A percentile compares a stretch with the other conserved stretches of the same genome.
Conservation (phyloP, 2,888 invertebrate species). For the Cenopis cana region DNA sequence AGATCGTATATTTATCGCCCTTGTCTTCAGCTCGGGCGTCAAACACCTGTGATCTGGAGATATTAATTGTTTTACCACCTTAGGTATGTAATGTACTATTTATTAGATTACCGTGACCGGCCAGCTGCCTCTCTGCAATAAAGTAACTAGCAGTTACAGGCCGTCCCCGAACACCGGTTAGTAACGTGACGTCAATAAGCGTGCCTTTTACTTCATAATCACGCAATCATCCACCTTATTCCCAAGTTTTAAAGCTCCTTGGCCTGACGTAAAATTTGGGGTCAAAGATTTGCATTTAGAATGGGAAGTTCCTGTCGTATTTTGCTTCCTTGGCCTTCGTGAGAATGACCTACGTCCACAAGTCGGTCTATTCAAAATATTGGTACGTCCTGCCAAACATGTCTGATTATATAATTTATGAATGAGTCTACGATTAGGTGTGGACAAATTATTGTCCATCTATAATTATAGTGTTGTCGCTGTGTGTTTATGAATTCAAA, state of each 20-base stretch:
- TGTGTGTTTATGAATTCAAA: too few relatives aligned
- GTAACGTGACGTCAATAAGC: slow-evolving; percentile 13
- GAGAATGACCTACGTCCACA: background rate
- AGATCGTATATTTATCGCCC: too few relatives aligned
- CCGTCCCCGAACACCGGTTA: slow-evolving; percentile 17
- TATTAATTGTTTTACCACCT: too few relatives aligned
- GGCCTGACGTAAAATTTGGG: background rate
- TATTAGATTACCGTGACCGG: background rate
- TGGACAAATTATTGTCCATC: too few relatives aligned
- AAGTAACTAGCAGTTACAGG: background rate
- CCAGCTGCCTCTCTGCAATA: background rate
- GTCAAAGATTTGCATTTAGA: slow-evolving; percentile 10
- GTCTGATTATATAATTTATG: too few relatives aligned
- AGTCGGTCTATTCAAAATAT: too few relatives aligned
- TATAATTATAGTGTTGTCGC: too few relatives aligned
- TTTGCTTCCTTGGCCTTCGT: slow-evolving; percentile 4
- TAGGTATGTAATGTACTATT: background rate
- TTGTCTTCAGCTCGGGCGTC: too few relatives aligned
- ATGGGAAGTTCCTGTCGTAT: background rate
- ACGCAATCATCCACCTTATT: background rate
- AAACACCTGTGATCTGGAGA: too few relatives aligned
- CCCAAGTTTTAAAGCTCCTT: background rate
- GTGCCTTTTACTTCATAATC: background rate
- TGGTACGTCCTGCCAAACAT: too few relatives aligned
- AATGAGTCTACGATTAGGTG: too few relatives aligned